Evolutionary conservation across 2,888 invertebrate genomes (phyloP).

Genomic region (Aleiodes testaceus): DNA sequence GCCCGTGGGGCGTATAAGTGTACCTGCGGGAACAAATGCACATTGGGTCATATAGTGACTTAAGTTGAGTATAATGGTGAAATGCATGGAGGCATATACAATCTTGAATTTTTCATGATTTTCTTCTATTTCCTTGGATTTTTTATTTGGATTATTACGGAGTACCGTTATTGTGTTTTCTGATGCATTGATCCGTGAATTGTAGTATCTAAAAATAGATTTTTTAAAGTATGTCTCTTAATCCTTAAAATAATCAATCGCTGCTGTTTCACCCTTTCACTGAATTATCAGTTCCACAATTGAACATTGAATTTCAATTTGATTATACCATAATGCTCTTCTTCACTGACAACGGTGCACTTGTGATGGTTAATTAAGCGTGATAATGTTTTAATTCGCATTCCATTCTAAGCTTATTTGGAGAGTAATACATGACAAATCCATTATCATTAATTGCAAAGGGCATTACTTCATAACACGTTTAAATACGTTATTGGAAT

Average conservation of each 20-base stretch:
- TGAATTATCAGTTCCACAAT: neutral
- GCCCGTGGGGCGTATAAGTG: slow-evolving; percentile 45
- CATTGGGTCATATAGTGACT: slow-evolving; percentile 4
- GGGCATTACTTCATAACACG: neutral
- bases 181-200: no score
- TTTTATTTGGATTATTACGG: neutral
- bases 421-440: slow-evolving; percentile 4
- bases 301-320: slow-evolving; percentile 6
- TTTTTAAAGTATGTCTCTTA: no score
- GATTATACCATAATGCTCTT: slow-evolving; percentile 12
- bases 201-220: no score
- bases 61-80: slow-evolving; percentile 20
- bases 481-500: neutral
- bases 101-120: neutral
- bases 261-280: no score
- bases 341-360: neutral
- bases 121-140: neutral
- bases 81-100: slow-evolving; percentile 7
- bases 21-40: slow-evolving; percentile 45
- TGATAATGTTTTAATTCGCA: neutral
- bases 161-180: no score
- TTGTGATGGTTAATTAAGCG: slow-evolving; percentile 1
- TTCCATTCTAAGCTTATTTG: neutral
- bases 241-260: no score
- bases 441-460: slow-evolving; percentile 12